Percentiles rank a stretch among this genome's conserved stretches.
phyloP scores from a whole-genome alignment of 2,113 vertebrate genomes.

The Pardalotus punctatus region DNA sequence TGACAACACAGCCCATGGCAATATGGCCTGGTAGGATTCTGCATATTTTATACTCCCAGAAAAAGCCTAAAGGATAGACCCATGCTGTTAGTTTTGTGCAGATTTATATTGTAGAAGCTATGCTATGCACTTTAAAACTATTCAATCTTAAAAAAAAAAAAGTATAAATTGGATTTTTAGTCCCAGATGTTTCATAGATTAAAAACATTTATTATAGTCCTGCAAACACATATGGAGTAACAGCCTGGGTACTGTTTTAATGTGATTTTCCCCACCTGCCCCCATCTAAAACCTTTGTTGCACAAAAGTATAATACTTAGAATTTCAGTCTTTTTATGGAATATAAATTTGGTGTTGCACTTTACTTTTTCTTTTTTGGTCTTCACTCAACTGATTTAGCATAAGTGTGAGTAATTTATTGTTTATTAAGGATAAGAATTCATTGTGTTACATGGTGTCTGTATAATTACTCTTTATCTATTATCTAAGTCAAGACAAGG shows the following conservation, averaged over 20 bases:
- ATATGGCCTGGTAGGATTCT: conserved; percentile 89
- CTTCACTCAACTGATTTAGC: background rate
- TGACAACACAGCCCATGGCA: conserved; percentile 87
- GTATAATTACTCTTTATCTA: background rate
- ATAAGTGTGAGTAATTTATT: background rate
- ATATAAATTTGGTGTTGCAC: background rate
- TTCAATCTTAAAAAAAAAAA: background rate
- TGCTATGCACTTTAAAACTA: background rate
- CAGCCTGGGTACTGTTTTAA: background rate
- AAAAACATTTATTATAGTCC: background rate
- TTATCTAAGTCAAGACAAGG: background rate
- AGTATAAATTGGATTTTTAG: background rate
- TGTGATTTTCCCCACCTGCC: background rate
- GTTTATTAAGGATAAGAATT: background rate
- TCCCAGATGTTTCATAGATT: background rate
- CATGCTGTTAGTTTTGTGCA: background rate
- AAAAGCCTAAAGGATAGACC: conserved; percentile 25
- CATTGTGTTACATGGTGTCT: background rate
- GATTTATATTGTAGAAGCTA: conserved; percentile 6
- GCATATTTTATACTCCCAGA: conserved; percentile 63
- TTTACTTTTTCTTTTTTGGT: background rate
- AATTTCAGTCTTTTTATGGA: background rate
- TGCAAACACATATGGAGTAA: background rate
- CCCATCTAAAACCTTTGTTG: background rate
- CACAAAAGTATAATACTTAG: background rate